phyloP scores from a whole-genome alignment of 53 echinoderm and acorn worm species.

The Actinopyga echinites region DNA sequence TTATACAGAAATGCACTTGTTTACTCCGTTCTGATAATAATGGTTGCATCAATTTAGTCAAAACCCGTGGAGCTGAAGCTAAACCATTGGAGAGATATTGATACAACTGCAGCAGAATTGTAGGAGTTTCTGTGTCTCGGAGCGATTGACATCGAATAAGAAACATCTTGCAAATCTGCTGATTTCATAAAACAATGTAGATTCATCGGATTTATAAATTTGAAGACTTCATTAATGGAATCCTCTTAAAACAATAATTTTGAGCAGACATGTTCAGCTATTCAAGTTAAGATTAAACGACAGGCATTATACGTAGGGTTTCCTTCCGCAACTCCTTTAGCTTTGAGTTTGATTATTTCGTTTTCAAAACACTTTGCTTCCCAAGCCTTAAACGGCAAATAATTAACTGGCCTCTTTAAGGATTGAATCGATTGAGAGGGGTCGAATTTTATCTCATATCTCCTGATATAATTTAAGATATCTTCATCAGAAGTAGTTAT shows the following conservation, averaged over 20 bases:
- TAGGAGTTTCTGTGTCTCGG: constrained; percentile 11
- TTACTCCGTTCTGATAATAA: no score
- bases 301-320: constrained; percentile 11
- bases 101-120: background rate
- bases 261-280: constrained; percentile 44
- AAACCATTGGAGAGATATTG: constrained; percentile 57
- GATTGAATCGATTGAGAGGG: background rate
- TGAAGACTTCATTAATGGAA: constrained; percentile 21
- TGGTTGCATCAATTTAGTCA: no score
- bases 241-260: constrained; percentile 66
- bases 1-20: no score
- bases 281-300: constrained; percentile 48
- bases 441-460: background rate
- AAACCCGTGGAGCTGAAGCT: background rate
- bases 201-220: constrained; percentile 5
- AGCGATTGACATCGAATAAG: constrained; percentile 54
- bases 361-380: constrained; percentile 2
- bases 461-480: background rate
- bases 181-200: constrained; percentile 52
- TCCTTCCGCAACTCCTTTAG: background rate
- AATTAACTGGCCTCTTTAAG: background rate
- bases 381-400: background rate
- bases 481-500: no score
- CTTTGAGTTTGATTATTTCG: constrained; percentile 3
- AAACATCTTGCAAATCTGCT: constrained; percentile 55